Base-by-base conservation (phyloP, 2,113 vertebrate genomes). In the Chlamydotis undulata region DNA sequence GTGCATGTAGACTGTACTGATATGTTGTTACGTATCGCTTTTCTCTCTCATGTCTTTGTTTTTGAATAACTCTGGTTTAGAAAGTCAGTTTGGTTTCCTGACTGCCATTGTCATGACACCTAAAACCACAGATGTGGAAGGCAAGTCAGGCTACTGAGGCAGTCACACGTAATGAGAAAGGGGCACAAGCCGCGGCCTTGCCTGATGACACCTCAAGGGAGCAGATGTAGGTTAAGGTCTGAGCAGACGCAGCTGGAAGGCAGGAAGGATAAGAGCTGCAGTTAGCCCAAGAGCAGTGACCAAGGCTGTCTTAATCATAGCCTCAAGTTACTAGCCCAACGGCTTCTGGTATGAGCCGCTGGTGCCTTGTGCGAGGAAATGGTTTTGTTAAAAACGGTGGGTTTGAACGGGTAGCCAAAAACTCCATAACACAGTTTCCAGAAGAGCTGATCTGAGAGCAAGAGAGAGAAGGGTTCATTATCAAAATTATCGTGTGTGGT, bases 381-480 rank as follows among this genome's bases (percentile, higher is more conserved):
- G 63, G 31, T 39, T 93, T 83, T 88, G 31, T 86, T 73, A 65
- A 61, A 92, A 92, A 33, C 0, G 0, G 15, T 88, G 50, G 67
- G 63, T 85, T 97, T 83, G 47, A 83, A 80, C 1, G 14, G n/a
- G 26, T 45, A 83, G 79, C 75, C 83, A 90, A 82, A 65, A 84
- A 12, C 41, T 75, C 39, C 1, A 0, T 41, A 74, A 63, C 16
- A 19, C 17, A 17, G 12, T 70, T 83, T 91, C 76, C 76, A 81
- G 83, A 93, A 80, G 68, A 85, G 63, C 47, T 89, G 83, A 83
- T 83, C 41, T 1, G 6, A 73, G 45, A 85, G 71, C 50, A 86
- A 39, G 41, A 55, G 37, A 87, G 29, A 92, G 52, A 83, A 86
- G 76, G 59, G 53, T 43, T 96, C 80, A 92, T 96, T 89, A 90